Base-by-base conservation (phyloP, 2,888 invertebrate species). In the Latheticus oryzae region DNA sequence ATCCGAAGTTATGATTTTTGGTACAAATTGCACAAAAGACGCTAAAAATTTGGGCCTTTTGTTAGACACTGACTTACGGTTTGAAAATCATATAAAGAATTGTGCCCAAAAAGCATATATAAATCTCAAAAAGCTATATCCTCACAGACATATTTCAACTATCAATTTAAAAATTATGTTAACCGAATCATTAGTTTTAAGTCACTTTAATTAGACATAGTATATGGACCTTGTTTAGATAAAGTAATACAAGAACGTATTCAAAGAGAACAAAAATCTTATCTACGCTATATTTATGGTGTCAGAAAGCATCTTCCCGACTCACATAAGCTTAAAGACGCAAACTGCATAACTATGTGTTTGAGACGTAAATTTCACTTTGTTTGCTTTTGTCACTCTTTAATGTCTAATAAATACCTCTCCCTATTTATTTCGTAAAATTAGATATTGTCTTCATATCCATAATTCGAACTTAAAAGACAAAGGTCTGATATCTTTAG, bases 41-140 rank as follows among this genome's bases (percentile, higher is more conserved):
- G 24, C 24, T 8, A 24, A 24, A 4, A 24, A 19, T 4, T 19
- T 19, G 21, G 21, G 21, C 4, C 21, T 19, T 19, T 19, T 19
- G 5, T 19, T 19, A 19, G 21, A 19, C 5, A 19, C 21, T 19
- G 21, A 19, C 5, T 19, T 19, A 19, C 21, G 21, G 9, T 24
- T 24, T 2, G 9, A 24, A 4, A 24, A 24, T 24, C 24, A 24
- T 9, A 24, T 24, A 24, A 24, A 24, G 24, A 24, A 24, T 8
- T 24, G 24, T 24, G 9, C 5, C 2, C 24, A 24, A 3, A 24
- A 24, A 24, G 24, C 24, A 9, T 24, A 24, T 4, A 24, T 24
- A 24, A 24, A 24, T 24, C 24, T 24, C 9, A 24, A 24, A 24
- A 24, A 24, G 24, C 24, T 24, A 24, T 24, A 24, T 24, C 24